phyloP scores from a whole-genome alignment of 2,113 vertebrate genomes.

The Callaeas wilsoni region DNA sequence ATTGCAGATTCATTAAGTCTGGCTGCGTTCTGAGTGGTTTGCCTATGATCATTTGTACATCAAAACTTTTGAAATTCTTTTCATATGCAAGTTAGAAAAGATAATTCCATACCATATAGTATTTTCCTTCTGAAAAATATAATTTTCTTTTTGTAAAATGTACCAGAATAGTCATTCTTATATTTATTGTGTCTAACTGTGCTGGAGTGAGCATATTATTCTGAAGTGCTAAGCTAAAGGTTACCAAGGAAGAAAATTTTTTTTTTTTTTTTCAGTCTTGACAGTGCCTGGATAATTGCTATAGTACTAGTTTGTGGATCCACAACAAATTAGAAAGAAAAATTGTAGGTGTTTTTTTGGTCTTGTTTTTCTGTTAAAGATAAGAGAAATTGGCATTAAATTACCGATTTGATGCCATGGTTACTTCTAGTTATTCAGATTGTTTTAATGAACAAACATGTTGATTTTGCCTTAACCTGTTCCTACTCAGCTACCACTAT shows the following conservation, averaged over 20 bases:
- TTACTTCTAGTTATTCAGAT: slow-evolving; percentile 10
- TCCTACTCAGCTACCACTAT: not conserved
- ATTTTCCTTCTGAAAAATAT: not conserved
- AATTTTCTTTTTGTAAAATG: not conserved
- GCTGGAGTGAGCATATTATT: not conserved
- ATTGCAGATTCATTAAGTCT: not conserved
- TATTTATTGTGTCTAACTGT: not conserved
- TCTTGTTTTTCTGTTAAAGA: slow-evolving; percentile 10
- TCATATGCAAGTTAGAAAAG: not conserved
- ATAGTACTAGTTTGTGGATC: not conserved
- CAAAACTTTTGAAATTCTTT: not conserved
- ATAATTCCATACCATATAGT: not conserved
- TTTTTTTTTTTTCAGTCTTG: not conserved
- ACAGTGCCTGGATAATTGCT: slow-evolving; percentile 21
- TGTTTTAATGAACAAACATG: slow-evolving; percentile 22
- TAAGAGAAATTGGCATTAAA: slow-evolving; percentile 22
- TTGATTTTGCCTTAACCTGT: slow-evolving; percentile 28
- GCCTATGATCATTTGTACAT: not conserved
- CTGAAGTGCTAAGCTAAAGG: not conserved
- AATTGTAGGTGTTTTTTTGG: not conserved
- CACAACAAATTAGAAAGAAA: slow-evolving; percentile 16
- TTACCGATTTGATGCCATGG: slow-evolving; percentile 1
- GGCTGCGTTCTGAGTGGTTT: not conserved
- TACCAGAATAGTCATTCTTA: not conserved
- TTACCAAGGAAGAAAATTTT: not conserved